Conservation (phyloP, 2,113 vertebrate genomes). For the Fregata magnificens region DNA sequence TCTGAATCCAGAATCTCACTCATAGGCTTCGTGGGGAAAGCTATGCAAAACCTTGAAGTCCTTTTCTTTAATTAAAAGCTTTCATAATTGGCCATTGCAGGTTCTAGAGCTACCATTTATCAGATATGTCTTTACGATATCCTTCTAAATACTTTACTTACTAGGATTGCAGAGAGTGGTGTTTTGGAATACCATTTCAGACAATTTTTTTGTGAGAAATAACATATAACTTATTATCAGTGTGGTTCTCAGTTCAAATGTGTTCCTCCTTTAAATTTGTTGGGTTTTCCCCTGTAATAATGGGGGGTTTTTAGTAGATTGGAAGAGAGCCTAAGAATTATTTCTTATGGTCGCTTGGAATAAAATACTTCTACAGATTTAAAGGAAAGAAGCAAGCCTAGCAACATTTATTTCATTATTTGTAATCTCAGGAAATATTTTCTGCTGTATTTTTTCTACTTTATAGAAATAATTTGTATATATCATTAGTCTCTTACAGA, state of each 20-base stretch:
- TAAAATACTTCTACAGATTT: not conserved
- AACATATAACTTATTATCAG: not conserved
- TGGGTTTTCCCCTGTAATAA: not conserved
- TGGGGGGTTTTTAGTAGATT: fast-evolving
- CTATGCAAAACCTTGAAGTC: not conserved
- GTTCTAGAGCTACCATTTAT: not conserved
- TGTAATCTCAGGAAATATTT: not conserved
- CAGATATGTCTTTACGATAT: not conserved
- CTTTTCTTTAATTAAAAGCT: not conserved
- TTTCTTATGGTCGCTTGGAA: not conserved
- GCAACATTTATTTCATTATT: not conserved
- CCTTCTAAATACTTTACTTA: not conserved
- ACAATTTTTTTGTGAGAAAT: not conserved
- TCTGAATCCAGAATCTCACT: not conserved
- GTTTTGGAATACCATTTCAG: not conserved
- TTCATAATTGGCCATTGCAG: not conserved
- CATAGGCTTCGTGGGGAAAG: not conserved
- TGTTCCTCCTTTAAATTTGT: not conserved
- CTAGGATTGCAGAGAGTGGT: not conserved
- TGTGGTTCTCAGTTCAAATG: not conserved
- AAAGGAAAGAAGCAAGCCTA: not conserved
- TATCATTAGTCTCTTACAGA: not conserved
- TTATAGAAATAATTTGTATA: not conserved
- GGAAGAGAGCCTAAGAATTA: not conserved
- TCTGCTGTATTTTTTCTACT: not conserved